A percentile compares a stretch with the other conserved stretches of the same genome.
phyloP scores from a whole-genome alignment of 2,113 vertebrate genomes.

The Passer montanus region DNA sequence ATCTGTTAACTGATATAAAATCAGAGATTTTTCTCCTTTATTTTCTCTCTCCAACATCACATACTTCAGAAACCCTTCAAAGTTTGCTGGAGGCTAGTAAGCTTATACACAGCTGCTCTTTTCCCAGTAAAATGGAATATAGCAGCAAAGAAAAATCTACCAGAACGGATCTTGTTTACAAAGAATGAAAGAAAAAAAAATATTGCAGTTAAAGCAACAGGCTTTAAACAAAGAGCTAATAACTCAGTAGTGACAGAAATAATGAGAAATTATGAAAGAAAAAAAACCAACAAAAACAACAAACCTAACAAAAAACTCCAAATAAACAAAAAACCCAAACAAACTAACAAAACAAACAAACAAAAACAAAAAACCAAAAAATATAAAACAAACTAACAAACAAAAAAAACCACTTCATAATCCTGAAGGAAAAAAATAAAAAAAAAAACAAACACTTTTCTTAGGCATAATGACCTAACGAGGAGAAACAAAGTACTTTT shows the following conservation, averaged over 20 bases:
- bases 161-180: not conserved
- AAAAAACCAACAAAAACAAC: not conserved
- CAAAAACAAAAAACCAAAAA: too few relatives aligned
- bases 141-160: not conserved
- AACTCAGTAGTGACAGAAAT: slow-evolving; percentile 10
- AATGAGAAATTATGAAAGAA: not conserved
- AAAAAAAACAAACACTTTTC: not conserved
- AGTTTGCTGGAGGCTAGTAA: slow-evolving; percentile 26
- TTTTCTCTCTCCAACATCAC: slow-evolving; percentile 10
- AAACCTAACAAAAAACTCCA: not conserved
- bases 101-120: not conserved
- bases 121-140: slow-evolving; percentile 7
- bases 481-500: not conserved
- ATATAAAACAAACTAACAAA: not conserved
- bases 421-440: not conserved
- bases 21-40: not conserved
- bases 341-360: too few relatives aligned
- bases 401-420: not conserved
- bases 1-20: slow-evolving; percentile 30
- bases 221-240: slow-evolving; percentile 18
- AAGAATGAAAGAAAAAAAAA: not conserved
- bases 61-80: not conserved
- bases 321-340: not conserved
- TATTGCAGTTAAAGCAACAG: not conserved
- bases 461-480: not conserved